These are phyloP conservation scores for Penaeus monodon DNA, from an alignment of 2,888 invertebrate genomes.

Conservation along the genomic window DNA sequence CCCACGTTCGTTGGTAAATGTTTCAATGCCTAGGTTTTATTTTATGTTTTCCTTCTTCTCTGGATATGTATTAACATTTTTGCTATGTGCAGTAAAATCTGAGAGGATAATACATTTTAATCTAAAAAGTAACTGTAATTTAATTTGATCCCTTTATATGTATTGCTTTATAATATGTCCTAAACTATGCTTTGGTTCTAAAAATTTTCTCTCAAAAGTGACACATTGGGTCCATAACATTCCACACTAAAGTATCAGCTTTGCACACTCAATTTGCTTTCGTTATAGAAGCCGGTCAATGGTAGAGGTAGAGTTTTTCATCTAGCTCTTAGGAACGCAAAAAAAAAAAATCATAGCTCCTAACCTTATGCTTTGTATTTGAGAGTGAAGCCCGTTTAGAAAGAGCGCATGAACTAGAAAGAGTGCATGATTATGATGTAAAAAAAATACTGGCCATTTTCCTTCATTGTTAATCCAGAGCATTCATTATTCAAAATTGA, in stretches of 20 bases:
- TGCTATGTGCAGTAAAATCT: slow-evolving; percentile 50
- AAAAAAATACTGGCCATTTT: slow-evolving; percentile 51
- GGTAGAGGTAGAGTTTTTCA: slow-evolving; percentile 54
- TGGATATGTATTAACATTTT: slow-evolving; percentile 49
- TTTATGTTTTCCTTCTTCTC: slow-evolving; percentile 51
- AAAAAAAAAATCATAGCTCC: slow-evolving; percentile 48
- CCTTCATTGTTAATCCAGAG: slow-evolving; percentile 57
- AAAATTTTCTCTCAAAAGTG: slow-evolving; percentile 28
- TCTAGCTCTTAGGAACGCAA: slow-evolving; percentile 41
- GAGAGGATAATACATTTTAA: slow-evolving; percentile 55
- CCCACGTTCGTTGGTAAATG: slow-evolving; percentile 50
- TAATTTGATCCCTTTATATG: slow-evolving; percentile 56
- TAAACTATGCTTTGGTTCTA: slow-evolving; percentile 39
- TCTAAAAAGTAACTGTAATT: slow-evolving; percentile 50
- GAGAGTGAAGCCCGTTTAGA: slow-evolving; percentile 53
- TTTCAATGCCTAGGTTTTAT: slow-evolving; percentile 50
- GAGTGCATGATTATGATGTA: slow-evolving; percentile 55
- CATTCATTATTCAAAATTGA: slow-evolving; percentile 56
- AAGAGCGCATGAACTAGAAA: slow-evolving; percentile 53
- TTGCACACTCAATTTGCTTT: slow-evolving; percentile 57
- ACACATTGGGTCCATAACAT: slow-evolving; percentile 58
- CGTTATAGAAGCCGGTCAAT: slow-evolving; percentile 55
- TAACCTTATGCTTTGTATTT: slow-evolving; percentile 54
- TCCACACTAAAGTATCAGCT: slow-evolving; percentile 59
- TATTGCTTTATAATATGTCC: slow-evolving; percentile 33